phyloP scores from a whole-genome alignment of 92 coral and sea anemone genomes.

The Umimayanthus chanpuru region DNA sequence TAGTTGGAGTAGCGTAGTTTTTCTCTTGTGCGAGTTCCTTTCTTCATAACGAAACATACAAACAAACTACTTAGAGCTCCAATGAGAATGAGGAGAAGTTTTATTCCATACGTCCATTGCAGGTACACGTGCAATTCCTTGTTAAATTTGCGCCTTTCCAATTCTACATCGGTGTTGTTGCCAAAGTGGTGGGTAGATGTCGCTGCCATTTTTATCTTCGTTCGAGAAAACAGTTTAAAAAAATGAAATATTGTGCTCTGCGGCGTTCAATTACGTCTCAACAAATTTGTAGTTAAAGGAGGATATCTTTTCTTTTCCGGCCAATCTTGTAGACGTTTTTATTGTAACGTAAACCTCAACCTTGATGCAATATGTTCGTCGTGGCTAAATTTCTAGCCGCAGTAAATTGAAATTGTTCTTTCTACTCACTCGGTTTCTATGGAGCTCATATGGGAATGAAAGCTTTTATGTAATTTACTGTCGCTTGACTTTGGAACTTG shows the following conservation, averaged over 20 bases:
- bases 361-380: too few species aligned
- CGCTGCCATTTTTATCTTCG: not conserved
- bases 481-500: not conserved
- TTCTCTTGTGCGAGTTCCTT: conserved; percentile 3
- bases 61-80: conserved; percentile 63
- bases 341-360: not conserved
- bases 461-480: not conserved
- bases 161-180: not conserved
- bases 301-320: too few species aligned
- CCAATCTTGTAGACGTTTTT: not conserved
- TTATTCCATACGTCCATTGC: not conserved
- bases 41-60: conserved; percentile 64
- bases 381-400: not conserved
- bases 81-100: conserved; percentile 31
- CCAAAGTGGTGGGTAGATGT: not conserved
- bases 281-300: not conserved
- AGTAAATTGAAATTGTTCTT: not conserved
- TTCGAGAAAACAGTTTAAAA: not conserved
- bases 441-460: not conserved
- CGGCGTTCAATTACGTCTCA: not conserved
- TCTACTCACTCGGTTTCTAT: not conserved
- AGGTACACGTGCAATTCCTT: not conserved
- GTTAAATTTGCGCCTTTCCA: conserved; percentile 16
- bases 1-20: conserved; percentile 34
- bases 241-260: not conserved